These are phyloP conservation scores for Natator depressus DNA, from an alignment of 2,113 vertebrate genomes.

Conservation along the genomic window DNA sequence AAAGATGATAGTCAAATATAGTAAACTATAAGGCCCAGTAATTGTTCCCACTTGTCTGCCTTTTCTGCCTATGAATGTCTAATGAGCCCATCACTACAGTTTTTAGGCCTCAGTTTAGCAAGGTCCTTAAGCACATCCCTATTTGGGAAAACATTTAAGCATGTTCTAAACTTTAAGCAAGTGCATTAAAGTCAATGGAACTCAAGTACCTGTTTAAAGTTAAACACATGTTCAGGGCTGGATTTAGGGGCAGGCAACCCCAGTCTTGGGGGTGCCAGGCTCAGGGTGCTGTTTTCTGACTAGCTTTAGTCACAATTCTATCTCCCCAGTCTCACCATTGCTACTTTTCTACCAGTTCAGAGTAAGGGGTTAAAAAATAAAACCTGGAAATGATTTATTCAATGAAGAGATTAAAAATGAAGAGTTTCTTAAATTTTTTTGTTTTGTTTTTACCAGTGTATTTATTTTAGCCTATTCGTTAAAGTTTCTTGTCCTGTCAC, in stretches of 20 bases:
- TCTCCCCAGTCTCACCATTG: neutral
- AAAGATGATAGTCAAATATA: neutral
- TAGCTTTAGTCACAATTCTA: neutral
- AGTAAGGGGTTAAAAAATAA: neutral
- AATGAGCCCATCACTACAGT: neutral
- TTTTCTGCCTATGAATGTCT: neutral
- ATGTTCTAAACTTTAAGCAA: neutral
- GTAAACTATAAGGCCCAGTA: neutral
- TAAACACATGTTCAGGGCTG: neutral
- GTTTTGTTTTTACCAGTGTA: neutral
- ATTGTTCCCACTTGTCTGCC: neutral
- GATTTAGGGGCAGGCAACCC: too few species aligned
- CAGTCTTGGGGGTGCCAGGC: too few species aligned
- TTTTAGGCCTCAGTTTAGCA: neutral
- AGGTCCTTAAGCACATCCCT: neutral
- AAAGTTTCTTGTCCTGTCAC: neutral
- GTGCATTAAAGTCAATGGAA: constrained; percentile 36
- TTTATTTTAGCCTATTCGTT: neutral
- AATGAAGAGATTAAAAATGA: neutral
- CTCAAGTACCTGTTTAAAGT: constrained; percentile 33
- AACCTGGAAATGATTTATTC: neutral
- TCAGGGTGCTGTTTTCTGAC: neutral
- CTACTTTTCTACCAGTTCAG: neutral
- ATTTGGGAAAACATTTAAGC: neutral
- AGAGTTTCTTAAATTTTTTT: neutral